Base-by-base conservation (phyloP, 1,140 invertebrate species). In the Hyposmocoma kahamanoa region DNA sequence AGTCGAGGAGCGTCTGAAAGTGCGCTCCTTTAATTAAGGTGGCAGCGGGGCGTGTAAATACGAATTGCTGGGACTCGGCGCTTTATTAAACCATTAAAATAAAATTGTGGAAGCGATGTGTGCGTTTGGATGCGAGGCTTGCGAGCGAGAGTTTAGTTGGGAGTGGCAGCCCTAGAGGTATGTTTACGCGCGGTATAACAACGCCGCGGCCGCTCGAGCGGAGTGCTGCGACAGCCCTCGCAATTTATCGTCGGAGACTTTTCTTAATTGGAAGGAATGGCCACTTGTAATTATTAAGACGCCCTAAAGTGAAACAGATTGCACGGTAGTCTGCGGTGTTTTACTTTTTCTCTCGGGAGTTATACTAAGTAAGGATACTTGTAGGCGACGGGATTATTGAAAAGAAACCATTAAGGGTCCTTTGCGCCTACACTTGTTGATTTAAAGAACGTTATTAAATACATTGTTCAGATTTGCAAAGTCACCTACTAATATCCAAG, bases 221-320 rank as follows among this genome's bases (percentile, higher is more conserved):
- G n/a, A n/a, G n/a, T n/a, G 43, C 42, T 59, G 70, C 62, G 77
- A 73, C 81, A 78, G 62, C 77, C 77, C 76, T 81, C 70, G 62
- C 72, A 78, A 84, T 84, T 84, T 84, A 84, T 83, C 65, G 72
- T 69, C 66, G 64, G 72, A 76, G 81, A 84, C 77, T 80, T 80
- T 77, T 79, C 81, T 84, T 84, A 84, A 84, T 84, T 84, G 77
- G 78, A 84, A 84, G 72, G 74, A 84, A 84, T 82, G 78, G 81
- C 78, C 77, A 84, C 81, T 84, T 82, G 78, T 84, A 84, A 84
- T 84, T 82, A 84, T 84, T 84, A 84, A 82, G 78, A 78, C 76
- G 75, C 72, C 70, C 74, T 78, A 78, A 84, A 84, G 75, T 84
- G 81, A 80, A 84, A 82, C 81, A 84, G 78, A 84, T 84, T 84